phyloP scores from a whole-genome alignment of 2,888 invertebrate species.

The Oscheius myriophilus region DNA sequence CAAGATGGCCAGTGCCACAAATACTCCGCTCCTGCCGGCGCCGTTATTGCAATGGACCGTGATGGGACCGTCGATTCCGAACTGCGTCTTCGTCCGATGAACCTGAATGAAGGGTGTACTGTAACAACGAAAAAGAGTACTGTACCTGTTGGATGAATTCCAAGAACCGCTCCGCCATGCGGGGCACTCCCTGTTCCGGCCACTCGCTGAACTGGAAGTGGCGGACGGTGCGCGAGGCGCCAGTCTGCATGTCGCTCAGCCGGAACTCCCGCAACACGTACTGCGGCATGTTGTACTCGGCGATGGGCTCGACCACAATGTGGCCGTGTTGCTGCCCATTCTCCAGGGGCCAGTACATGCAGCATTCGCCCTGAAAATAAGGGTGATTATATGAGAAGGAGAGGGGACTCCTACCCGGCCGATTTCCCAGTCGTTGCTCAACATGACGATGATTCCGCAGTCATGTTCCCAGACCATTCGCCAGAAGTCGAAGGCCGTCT shows the following conservation, averaged over 20 bases:
- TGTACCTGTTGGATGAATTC: conserved; percentile 91
- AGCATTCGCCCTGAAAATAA: conserved; percentile 88
- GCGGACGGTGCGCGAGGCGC: conserved; percentile 90
- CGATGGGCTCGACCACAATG: conserved; percentile 97
- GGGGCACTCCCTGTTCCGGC: conserved; percentile 81
- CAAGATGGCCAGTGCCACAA: conserved; percentile 95
- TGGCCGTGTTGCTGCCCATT: conserved; percentile 77
- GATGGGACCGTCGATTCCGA: conserved; percentile 98
- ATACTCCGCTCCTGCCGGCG: conserved; percentile 97
- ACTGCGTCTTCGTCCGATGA: conserved; percentile 99
- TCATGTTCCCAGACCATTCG: conserved; percentile 99
- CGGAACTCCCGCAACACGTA: conserved; percentile 98
- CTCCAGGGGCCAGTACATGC: conserved; percentile 99
- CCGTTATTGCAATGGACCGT: conserved; percentile 87
- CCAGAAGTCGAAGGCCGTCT: conserved; percentile 99
- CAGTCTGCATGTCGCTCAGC: conserved; percentile 92
- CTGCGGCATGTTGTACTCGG: conserved; percentile 99
- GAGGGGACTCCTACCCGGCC: conserved; percentile 21
- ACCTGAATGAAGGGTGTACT: conserved; percentile 71
- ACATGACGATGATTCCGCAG: conserved; percentile 97
- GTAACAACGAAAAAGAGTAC: neutral
- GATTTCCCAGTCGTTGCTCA: conserved; percentile 71
- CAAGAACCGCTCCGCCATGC: conserved; percentile 97
- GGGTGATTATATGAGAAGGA: neutral
- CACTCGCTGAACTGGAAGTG: conserved; percentile 83